Evolutionary conservation across 2,113 vertebrate species (phyloP).

Genomic region (Sceloporus tristichus): DNA sequence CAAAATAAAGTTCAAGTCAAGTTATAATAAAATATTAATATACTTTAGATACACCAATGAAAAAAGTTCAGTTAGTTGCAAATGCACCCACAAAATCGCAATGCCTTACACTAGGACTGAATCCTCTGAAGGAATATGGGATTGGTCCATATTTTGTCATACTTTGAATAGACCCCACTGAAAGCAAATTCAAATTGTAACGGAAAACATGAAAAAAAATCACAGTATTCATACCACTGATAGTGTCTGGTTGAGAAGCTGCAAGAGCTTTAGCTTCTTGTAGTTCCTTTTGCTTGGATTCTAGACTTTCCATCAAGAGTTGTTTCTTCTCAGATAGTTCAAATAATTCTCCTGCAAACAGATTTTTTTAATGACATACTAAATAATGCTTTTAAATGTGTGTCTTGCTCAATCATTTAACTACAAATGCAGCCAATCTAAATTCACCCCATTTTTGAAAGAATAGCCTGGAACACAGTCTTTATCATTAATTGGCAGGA

Average conservation of each 20-base stretch:
- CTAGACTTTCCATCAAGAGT: background rate
- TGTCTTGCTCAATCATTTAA: background rate
- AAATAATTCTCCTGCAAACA: conserved; percentile 26
- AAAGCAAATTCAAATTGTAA: background rate
- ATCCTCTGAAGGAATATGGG: background rate
- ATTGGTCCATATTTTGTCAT: background rate
- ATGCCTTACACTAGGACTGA: too few relatives aligned
- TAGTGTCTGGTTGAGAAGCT: background rate
- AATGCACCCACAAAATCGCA: too few relatives aligned
- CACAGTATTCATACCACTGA: conserved; percentile 25
- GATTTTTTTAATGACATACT: background rate
- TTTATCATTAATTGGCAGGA: too few relatives aligned
- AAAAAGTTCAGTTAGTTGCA: background rate
- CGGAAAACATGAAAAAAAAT: background rate
- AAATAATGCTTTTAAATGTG: background rate
- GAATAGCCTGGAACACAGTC: too few relatives aligned
- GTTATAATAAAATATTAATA: conserved; percentile 5
- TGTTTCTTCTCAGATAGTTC: conserved; percentile 18
- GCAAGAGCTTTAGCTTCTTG: conserved; percentile 14
- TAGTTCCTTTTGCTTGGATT: conserved; percentile 26
- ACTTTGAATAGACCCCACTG: background rate
- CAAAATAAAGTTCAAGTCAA: conserved; percentile 23
- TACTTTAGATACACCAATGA: background rate
- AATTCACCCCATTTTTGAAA: too few relatives aligned
- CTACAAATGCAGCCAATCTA: background rate